Evolutionary conservation across 2,888 invertebrate species (phyloP).

Genomic region (Hirtodrosophila alboralis): DNA sequence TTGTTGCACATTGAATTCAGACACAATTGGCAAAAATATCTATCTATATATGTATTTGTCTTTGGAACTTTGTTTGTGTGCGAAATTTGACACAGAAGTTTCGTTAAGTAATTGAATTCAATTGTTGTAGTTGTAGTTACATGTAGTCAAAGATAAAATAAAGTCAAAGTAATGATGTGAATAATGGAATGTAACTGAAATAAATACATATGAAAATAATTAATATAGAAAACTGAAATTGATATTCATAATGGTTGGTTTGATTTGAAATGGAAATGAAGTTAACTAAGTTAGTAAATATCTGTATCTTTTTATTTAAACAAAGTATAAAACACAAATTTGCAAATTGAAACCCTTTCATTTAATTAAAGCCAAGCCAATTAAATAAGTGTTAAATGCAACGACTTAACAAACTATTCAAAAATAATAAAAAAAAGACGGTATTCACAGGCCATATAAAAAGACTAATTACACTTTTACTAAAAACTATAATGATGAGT

Average conservation of each 20-base stretch:
- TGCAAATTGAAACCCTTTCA: no score
- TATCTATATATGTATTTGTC: slow-evolving; percentile 50
- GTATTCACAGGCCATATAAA: slow-evolving; percentile 34
- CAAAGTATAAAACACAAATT: no score
- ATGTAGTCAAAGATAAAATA: background rate
- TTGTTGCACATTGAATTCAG: slow-evolving; percentile 14
- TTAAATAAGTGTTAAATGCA: slow-evolving; percentile 45
- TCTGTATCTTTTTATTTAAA: no score
- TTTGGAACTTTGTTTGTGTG: slow-evolving; percentile 20
- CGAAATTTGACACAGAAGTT: slow-evolving; percentile 51
- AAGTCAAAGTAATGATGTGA: slow-evolving; percentile 11
- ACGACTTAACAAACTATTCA: slow-evolving; percentile 41
- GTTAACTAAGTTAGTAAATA: no score
- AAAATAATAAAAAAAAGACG: background rate
- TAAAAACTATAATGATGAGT: slow-evolving; percentile 64
- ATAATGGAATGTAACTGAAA: no score
- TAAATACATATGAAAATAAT: no score
- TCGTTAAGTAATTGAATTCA: slow-evolving; percentile 68
- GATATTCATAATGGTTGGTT: no score
- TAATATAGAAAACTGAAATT: no score
- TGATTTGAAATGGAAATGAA: no score
- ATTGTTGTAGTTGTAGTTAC: slow-evolving; percentile 29
- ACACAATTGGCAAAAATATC: slow-evolving; percentile 23
- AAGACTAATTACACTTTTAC: slow-evolving; percentile 71
- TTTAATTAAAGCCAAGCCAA: slow-evolving; percentile 13